Evolutionary conservation across 2,797 vertebrate species (phyloP), one percentile per base, ranked within the genome.

Genomic region (Moxostoma hubbsi): DNA sequence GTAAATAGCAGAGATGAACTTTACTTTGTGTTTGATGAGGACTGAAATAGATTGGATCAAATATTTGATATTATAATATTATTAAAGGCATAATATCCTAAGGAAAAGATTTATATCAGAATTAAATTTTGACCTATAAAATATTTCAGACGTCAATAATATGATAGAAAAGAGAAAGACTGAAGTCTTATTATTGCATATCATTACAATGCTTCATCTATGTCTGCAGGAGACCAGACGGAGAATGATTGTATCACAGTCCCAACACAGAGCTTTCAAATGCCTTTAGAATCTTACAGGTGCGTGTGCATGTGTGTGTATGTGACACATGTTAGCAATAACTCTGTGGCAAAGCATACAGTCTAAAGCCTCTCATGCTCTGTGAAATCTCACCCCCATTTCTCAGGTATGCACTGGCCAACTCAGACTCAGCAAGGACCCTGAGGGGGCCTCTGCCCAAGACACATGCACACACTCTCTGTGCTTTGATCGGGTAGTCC

Each of bases 321-420:
- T 79, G 67, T 65, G 79, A 85, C 86, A 87, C 85, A 78, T 87
- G 86, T 85, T 84, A 82, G 84, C 74, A 87, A 87, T 85, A 84
- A 85, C 73, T 79, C 81, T 74, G 80, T 82, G 73, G 77, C 83
- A 87, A 81, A 62, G 77, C 84, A 87, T 83, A 81, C 82, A 84
- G 49, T 80, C 76, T 83, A 85, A 84, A 87, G 85, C 86, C 83
- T 66, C 65, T 82, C 82, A 85, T 84, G 75, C 73, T 75, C 76
- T 76, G 81, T 85, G 84, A 84, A 85, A 85, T 84, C 83, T 86
- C 79, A 74, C 82, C 80, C 76, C 51, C 61, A 54, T 80, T 81
- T 85, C 81, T 85, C 62, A 73, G 81, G 78, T 79, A 57, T 76
- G 75, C 73, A 70, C 77, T 77, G 83, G 83, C 80, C 81, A 83